These are phyloP conservation scores for Trichacis sp. DNA, from an alignment of 2,888 invertebrate species.

Conservation along the genomic window DNA sequence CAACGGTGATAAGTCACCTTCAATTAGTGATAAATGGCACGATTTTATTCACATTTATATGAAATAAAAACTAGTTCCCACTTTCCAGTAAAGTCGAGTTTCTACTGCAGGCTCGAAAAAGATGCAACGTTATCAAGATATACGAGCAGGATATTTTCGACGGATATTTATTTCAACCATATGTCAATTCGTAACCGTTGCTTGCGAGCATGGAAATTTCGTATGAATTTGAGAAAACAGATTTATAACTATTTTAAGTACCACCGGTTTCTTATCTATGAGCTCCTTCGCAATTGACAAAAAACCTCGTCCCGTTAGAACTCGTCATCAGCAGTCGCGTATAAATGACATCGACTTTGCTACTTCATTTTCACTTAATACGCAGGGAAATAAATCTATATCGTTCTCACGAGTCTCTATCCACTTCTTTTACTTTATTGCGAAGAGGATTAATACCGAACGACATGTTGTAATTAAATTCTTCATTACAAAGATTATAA, in stretches of 20 bases:
- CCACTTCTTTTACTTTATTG: constrained; percentile 5
- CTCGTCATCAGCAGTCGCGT: constrained; percentile 24
- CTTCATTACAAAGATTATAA: constrained; percentile 11
- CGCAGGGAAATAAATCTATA: neutral
- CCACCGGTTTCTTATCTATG: constrained; percentile 26
- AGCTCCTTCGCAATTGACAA: constrained; percentile 20
- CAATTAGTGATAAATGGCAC: too few relatives aligned
- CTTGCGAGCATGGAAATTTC: neutral
- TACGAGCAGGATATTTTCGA: neutral
- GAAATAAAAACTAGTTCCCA: too few relatives aligned
- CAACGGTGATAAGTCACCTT: too few relatives aligned
- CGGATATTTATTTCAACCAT: neutral
- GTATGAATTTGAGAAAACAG: neutral
- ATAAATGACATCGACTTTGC: constrained; percentile 19
- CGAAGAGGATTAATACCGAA: neutral
- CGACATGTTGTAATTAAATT: neutral
- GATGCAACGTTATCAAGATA: neutral
- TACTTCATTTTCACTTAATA: constrained; percentile 18
- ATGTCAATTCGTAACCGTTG: too few relatives aligned
- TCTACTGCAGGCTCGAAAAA: neutral
- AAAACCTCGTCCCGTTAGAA: constrained; percentile 34
- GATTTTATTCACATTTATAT: too few relatives aligned
- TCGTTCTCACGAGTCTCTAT: neutral
- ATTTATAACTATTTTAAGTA: constrained; percentile 31
- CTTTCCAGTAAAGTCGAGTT: neutral